phyloP scores from a whole-genome alignment of 2,888 invertebrate species.

The Boloria euphrosyne region DNA sequence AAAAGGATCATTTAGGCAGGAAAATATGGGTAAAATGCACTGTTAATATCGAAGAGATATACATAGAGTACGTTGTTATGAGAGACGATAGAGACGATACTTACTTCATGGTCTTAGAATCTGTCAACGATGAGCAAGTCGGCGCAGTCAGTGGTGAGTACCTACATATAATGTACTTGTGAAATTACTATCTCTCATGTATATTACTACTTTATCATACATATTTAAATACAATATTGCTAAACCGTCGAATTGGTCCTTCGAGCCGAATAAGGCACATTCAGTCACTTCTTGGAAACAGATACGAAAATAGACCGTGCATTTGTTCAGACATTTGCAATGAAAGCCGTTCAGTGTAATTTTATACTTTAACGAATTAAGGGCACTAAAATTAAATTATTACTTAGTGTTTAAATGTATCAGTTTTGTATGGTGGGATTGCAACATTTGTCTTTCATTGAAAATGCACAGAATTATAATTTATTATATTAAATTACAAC shows the following conservation, averaged over 20 bases:
- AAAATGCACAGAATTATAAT: too few relatives aligned
- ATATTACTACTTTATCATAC: not conserved
- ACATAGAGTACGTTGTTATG: conserved; percentile 55
- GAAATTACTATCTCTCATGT: not conserved
- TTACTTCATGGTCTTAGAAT: conserved; percentile 56
- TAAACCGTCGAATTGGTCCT: conserved; percentile 24
- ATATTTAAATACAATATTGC: not conserved
- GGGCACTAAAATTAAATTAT: conserved; percentile 18
- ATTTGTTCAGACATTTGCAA: conserved; percentile 33
- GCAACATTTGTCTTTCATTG: not conserved
- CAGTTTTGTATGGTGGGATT: not conserved
- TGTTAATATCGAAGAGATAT: conserved; percentile 48
- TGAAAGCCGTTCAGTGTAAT: conserved; percentile 22
- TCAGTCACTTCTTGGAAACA: conserved; percentile 36
- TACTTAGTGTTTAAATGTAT: conserved; percentile 15
- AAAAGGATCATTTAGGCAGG: conserved; percentile 48
- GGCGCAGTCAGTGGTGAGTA: conserved; percentile 54
- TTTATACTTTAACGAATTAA: conserved; percentile 25
- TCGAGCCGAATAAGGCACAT: conserved; percentile 25
- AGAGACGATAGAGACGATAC: conserved; percentile 46
- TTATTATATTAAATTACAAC: too few relatives aligned
- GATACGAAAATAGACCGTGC: conserved; percentile 32
- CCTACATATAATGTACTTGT: not conserved
- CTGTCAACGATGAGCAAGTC: conserved; percentile 36
- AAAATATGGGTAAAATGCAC: conserved; percentile 63